Conservation (phyloP, 2,888 invertebrate genomes). For the Belgica antarctica region DNA sequence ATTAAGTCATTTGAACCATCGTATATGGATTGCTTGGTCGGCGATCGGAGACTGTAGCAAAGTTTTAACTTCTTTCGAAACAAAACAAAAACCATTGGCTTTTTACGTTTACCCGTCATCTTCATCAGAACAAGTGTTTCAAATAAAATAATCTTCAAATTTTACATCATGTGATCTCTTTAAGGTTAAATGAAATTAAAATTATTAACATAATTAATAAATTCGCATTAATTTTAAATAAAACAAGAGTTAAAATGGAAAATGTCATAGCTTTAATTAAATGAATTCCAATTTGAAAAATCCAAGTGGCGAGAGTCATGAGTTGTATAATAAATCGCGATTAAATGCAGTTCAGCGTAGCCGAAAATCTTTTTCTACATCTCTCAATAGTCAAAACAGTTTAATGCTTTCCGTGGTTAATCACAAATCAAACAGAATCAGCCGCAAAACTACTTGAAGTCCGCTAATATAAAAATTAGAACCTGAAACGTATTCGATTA, state of each 20-base stretch:
- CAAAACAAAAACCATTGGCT: background rate
- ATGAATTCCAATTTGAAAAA: slow-evolving; percentile 6
- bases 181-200: slow-evolving; percentile 24
- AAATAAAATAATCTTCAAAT: slow-evolving; percentile 31
- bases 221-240: slow-evolving; percentile 55
- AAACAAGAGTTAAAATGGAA: slow-evolving; percentile 15
- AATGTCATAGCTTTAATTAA: slow-evolving; percentile 38
- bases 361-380: slow-evolving; percentile 11
- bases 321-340: background rate
- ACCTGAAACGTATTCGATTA: slow-evolving; percentile 37
- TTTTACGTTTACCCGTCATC: background rate
- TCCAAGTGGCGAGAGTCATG: background rate
- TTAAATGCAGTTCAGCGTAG: background rate
- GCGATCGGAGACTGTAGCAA: background rate
- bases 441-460: slow-evolving; percentile 3
- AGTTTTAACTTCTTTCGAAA: background rate
- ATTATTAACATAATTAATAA: slow-evolving; percentile 8
- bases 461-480: background rate
- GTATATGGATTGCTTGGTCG: background rate
- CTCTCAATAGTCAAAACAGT: slow-evolving; percentile 5
- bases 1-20: background rate
- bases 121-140: background rate
- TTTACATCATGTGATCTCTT: slow-evolving; percentile 36
- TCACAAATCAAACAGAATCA: slow-evolving; percentile 7
- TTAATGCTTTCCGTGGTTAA: slow-evolving; percentile 7